These are phyloP conservation scores for Thecocarcelia acutangulata DNA, from an alignment of 2,888 invertebrate species.

Conservation along the genomic window DNA sequence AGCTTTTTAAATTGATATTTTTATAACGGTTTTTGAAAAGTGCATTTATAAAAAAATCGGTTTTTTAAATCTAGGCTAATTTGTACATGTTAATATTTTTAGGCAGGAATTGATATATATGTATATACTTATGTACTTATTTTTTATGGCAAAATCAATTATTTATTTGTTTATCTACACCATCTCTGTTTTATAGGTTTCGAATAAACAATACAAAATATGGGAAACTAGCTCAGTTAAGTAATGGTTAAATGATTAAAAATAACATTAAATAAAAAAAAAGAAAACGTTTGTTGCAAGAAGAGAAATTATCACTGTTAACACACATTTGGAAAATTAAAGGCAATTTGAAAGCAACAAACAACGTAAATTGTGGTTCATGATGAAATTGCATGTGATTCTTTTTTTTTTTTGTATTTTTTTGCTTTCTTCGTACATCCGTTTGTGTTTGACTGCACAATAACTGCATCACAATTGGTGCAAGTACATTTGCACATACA, in stretches of 20 bases:
- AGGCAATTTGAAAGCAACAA: conserved; percentile 56
- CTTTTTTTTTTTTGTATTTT: conserved; percentile 6
- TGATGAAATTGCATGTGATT: conserved; percentile 43
- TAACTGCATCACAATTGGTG: conserved; percentile 46
- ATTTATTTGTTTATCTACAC: too few relatives aligned
- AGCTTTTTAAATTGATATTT: too few relatives aligned
- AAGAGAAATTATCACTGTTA: conserved; percentile 68
- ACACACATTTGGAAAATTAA: conserved; percentile 61
- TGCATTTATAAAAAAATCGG: too few relatives aligned
- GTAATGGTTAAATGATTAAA: conserved; percentile 54
- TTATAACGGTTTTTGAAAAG: too few relatives aligned
- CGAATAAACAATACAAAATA: conserved; percentile 15
- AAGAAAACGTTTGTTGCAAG: conserved; percentile 51
- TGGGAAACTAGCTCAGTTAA: conserved; percentile 64
- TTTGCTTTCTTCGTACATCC: conserved; percentile 51
- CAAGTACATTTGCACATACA: conserved; percentile 13
- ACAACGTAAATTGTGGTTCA: conserved; percentile 40
- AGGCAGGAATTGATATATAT: too few relatives aligned
- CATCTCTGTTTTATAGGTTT: neutral
- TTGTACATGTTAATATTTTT: too few relatives aligned
- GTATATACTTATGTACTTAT: neutral
- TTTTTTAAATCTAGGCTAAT: too few relatives aligned
- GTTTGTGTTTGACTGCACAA: conserved; percentile 51
- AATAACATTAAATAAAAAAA: conserved; percentile 41
- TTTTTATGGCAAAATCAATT: neutral